Evolutionary conservation across 2,113 vertebrate species (phyloP), one percentile per base, ranked within the genome.

Genomic region (Actinemys pallida): DNA sequence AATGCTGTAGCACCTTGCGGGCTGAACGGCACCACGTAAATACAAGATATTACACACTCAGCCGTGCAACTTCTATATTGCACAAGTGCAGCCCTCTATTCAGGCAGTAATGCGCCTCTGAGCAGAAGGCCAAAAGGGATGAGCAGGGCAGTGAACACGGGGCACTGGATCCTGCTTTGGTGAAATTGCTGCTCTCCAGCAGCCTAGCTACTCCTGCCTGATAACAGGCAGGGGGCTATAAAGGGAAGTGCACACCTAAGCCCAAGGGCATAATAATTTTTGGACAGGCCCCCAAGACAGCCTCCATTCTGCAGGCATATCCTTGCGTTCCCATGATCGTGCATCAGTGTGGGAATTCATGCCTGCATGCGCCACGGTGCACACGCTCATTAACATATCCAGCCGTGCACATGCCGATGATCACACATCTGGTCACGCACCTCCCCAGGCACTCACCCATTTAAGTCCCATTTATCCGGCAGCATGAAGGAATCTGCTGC

Each of bases 1-100:
- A 47, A 47, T 2, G 0, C 54, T 29, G 42, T 54, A 53, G 65
- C 47, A 81, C 6, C 8, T 27, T 0, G 0, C 4, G 62, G 9
- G 42, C 29, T 27, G 75, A 25, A 27, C 25, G 6, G 25, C 75
- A 78, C 22, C 14, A 47, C 8, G 45, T 22, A 27, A 78, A 29
- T 29, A 45, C 7, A 47, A 29, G 75, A 25, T 25, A 29, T 27
- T 47, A 25, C 24, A 8, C 42, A 29, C 13, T 14, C 24, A 47
- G 75, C n/a, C 5, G 7, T 47, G 42, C 65, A 69, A 69, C 35
- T 45, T 11, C 0, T 5, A 16, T 75, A 27, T 19, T 24, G 39
- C 16, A 13, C 0, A 0, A 85, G 65, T 39, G 65, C 35, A n/a
- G 65, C 8, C 65, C 50, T 81, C 16, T 45, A 75, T 72, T 84